A percentile compares a stretch with the other conserved stretches of the same genome.
These are phyloP conservation scores for Eristalinus sepulchralis DNA, from an alignment of 2,888 invertebrate genomes.

Conservation along the genomic window DNA sequence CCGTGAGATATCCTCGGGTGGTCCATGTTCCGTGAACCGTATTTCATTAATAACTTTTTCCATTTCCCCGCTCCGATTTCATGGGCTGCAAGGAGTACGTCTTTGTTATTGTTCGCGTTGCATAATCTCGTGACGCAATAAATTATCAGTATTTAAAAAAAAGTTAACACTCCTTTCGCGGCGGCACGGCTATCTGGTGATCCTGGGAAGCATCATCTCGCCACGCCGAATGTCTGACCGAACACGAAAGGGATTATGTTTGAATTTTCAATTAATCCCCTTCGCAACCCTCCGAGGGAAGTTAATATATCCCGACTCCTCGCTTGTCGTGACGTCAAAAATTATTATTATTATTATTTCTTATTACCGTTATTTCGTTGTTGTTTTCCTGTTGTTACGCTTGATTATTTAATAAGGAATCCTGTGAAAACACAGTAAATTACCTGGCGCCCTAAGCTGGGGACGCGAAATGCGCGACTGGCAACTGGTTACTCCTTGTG, in stretches of 20 bases:
- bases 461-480: neutral
- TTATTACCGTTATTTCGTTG: constrained; percentile 55
- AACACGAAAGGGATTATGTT: constrained; percentile 51
- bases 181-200: neutral
- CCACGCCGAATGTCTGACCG: constrained; percentile 43
- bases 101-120: constrained; percentile 55
- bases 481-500: neutral
- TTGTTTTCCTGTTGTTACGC: constrained; percentile 59
- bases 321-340: constrained; percentile 28
- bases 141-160: constrained; percentile 62
- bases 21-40: constrained; percentile 5
- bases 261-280: constrained; percentile 61
- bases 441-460: constrained; percentile 49
- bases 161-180: constrained; percentile 64
- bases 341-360: constrained; percentile 54
- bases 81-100: neutral
- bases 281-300: constrained; percentile 46
- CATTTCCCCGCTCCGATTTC: neutral
- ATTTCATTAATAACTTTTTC: constrained; percentile 37
- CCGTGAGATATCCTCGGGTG: constrained; percentile 52
- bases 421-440: constrained; percentile 67
- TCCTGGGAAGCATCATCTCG: constrained; percentile 12
- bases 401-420: constrained; percentile 69
- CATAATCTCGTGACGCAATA: constrained; percentile 63
- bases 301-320: constrained; percentile 46